phyloP scores from a whole-genome alignment of 2,113 vertebrate genomes.

The Melanerpes formicivorus region DNA sequence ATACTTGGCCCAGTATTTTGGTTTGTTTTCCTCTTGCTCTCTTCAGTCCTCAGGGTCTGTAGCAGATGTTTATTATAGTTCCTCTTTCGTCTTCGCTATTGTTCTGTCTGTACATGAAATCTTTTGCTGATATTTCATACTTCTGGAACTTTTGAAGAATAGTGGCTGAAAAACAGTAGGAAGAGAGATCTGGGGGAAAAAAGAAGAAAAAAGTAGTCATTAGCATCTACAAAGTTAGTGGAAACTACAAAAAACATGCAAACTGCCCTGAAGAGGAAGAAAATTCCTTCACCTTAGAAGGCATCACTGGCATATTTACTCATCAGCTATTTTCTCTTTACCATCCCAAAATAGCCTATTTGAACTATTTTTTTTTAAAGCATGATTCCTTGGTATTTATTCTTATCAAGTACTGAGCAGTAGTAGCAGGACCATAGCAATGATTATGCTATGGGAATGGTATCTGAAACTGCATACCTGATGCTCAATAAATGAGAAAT shows the following conservation, averaged over 20 bases:
- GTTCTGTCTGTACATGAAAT: not conserved
- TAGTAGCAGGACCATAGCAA: not conserved
- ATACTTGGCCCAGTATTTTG: not conserved
- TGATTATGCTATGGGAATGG: not conserved
- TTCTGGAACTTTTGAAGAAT: slow-evolving; percentile 1
- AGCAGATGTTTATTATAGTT: slow-evolving; percentile 19
- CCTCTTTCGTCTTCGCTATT: not conserved
- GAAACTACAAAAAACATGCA: not conserved
- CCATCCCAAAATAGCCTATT: not conserved
- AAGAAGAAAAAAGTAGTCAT: not conserved
- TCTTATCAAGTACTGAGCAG: not conserved
- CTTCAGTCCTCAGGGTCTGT: not conserved
- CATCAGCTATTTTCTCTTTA: not conserved
- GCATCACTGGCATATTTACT: not conserved
- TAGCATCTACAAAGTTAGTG: not conserved
- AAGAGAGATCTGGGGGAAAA: not conserved
- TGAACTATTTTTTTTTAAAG: not conserved
- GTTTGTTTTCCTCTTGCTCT: not conserved
- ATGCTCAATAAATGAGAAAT: not conserved
- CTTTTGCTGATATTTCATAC: slow-evolving; percentile 18
- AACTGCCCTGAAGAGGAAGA: not conserved
- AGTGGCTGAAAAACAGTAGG: not conserved
- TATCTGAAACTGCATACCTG: not conserved
- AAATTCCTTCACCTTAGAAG: not conserved
- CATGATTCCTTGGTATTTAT: not conserved